Conservation (phyloP, 2,113 vertebrate genomes). For the Phalacrocorax pelagicus region DNA sequence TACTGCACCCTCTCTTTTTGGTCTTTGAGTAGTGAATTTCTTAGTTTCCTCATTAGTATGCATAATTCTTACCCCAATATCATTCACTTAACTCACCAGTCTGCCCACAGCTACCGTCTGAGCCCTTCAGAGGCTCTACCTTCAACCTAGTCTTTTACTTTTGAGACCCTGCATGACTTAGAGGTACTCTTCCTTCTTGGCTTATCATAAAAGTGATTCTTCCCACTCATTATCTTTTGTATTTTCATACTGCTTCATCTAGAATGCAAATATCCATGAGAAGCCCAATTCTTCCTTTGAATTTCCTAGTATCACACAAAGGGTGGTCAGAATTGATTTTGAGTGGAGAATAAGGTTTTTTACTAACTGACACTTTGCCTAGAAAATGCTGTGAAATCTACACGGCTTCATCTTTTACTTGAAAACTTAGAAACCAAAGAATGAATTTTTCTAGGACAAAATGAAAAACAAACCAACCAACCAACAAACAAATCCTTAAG, state of each 20-base stretch:
- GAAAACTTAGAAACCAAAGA: neutral
- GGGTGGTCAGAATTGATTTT: neutral
- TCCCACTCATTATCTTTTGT: slow-evolving; percentile 24
- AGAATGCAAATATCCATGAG: slow-evolving; percentile 37
- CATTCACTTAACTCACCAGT: neutral
- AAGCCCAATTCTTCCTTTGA: neutral
- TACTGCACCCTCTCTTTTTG: neutral
- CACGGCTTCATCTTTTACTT: neutral
- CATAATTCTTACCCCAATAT: neutral
- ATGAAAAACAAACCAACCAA: neutral
- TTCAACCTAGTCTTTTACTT: slow-evolving; percentile 25
- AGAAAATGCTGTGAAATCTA: neutral
- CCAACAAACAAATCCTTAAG: neutral
- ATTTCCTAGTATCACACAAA: neutral
- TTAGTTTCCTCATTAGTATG: neutral
- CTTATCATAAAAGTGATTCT: slow-evolving; percentile 58
- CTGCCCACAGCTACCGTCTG: neutral
- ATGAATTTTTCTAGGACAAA: neutral
- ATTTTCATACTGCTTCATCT: slow-evolving; percentile 27
- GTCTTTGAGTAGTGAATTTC: neutral
- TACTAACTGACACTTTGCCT: neutral
- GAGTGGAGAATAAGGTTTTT: neutral
- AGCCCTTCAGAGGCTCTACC: neutral
- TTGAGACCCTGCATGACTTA: slow-evolving; percentile 3
- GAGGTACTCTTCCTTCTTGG: slow-evolving; percentile 36